Percentiles rank a stretch among this genome's conserved stretches.
These are phyloP conservation scores for Dyspetes luteomarginatus DNA, from an alignment of 2,888 invertebrate genomes.

Conservation along the genomic window DNA sequence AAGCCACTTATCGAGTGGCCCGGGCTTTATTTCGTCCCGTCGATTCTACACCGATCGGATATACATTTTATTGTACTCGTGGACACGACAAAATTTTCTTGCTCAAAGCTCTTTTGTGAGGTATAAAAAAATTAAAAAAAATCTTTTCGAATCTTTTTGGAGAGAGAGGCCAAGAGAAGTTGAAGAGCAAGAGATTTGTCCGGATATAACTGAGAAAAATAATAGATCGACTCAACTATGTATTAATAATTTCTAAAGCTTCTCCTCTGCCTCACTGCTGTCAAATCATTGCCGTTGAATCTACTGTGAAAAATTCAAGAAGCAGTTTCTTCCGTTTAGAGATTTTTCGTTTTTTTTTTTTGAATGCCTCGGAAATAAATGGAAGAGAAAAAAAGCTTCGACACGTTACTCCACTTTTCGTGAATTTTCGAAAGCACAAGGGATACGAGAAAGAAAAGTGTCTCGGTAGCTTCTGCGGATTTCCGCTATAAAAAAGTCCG, in stretches of 20 bases:
- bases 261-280: slow-evolving; percentile 1
- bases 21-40: slow-evolving; percentile 44
- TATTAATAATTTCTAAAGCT: not conserved
- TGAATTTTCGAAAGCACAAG: slow-evolving; percentile 69
- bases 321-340: slow-evolving; percentile 1
- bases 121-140: not conserved
- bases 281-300: not conserved
- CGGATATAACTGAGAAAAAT: too few species aligned
- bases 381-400: slow-evolving; percentile 68
- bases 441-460: slow-evolving; percentile 61
- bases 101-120: not conserved
- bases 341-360: slow-evolving; percentile 23
- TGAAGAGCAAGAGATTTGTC: not conserved
- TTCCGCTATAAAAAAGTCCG: slow-evolving; percentile 67
- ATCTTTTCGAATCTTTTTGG: not conserved
- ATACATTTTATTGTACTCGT: slow-evolving; percentile 11
- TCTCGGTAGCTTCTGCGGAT: slow-evolving; percentile 64
- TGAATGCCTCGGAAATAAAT: slow-evolving; percentile 21
- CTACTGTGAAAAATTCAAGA: slow-evolving; percentile 19
- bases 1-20: slow-evolving; percentile 75
- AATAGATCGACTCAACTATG: not conserved
- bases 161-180: not conserved
- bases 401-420: slow-evolving; percentile 77
- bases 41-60: slow-evolving; percentile 1
- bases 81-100: slow-evolving; percentile 18